Evolutionary conservation across 2,113 vertebrate species (phyloP).

Genomic region (Sapayoa aenigma): DNA sequence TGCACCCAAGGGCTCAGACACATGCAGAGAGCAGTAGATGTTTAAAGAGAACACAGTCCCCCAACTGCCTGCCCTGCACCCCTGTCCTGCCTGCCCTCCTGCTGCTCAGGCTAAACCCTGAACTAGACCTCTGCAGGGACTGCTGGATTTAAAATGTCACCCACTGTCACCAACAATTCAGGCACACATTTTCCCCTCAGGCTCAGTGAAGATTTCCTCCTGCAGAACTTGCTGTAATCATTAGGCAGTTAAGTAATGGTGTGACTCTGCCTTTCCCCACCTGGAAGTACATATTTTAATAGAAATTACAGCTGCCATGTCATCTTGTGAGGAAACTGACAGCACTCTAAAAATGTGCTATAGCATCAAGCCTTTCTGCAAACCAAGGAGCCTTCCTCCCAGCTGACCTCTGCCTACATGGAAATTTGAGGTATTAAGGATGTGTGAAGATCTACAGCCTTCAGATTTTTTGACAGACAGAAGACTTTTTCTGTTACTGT

Average conservation of each 20-base stretch:
- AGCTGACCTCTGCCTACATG: neutral
- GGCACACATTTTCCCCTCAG: neutral
- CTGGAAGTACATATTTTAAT: neutral
- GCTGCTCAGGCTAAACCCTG: neutral
- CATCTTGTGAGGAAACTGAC: neutral
- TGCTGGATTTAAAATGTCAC: neutral
- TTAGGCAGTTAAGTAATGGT: neutral
- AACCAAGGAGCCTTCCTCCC: neutral
- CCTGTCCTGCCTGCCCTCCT: neutral
- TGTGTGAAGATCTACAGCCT: neutral
- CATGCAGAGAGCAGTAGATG: neutral
- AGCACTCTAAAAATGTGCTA: neutral
- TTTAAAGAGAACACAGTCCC: neutral
- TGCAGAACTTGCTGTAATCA: neutral
- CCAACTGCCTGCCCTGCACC: neutral
- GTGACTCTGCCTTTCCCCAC: neutral
- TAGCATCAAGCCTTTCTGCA: neutral
- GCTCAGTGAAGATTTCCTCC: neutral
- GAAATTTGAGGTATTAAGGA: too few species aligned
- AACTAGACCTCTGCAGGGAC: neutral
- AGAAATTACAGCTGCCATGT: neutral
- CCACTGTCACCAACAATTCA: neutral
- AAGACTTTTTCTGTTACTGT: neutral
- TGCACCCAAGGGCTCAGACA: accelerated
- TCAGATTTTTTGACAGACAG: neutral